Evolutionary conservation across 2,797 vertebrate species (phyloP), one percentile per base, ranked within the genome.

Genomic region (Anguilla pacifica): DNA sequence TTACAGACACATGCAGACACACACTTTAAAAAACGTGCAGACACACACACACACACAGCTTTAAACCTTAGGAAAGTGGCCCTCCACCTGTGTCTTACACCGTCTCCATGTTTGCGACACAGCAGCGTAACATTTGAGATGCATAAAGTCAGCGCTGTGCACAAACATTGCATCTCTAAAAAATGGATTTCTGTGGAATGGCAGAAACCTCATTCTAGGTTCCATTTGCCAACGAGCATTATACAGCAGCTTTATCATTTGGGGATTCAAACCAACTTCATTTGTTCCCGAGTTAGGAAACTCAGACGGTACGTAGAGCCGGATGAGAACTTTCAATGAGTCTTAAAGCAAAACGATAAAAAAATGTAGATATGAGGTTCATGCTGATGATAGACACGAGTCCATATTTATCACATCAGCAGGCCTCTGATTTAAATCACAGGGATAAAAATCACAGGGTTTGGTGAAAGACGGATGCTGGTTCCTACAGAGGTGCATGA

Each of bases 21-120:
- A n/a, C 83, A n/a, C 83, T 19, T 83, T 72, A 46, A 67, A 87
- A 82, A 35, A 89, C 82, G 46, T 87, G 70, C n/a, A n/a, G n/a
- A n/a, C n/a, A n/a, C 83, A 72, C 35, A 72, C 64, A 17, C 61
- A 57, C 84, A 22, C 61, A 72, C 61, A 13, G n/a, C 15, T 17
- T 61, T 61, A 61, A 22, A 61, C 59, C 59, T 19, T 61, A 17
- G 0, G 59, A 22, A 2, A 61, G 59, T 1, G 59, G 15, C 22
- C 59, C 59, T 61, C 59, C 59, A 61, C 59, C 59, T 25, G n/a
- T 22, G 6, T 57, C 55, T 11, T 57, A 55, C 70, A 55, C n/a
- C 10, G 46, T 35, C 53, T 64, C 49, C 22, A 79, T 86, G 64
- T 51, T 55, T 53, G 35, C 43, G 55, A 55, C 74, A 82, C 55